A percentile compares a stretch with the other conserved stretches of the same genome.
These are phyloP conservation scores for Listronotus oregonensis DNA, from an alignment of 1,140 invertebrate genomes.

Conservation along the genomic window DNA sequence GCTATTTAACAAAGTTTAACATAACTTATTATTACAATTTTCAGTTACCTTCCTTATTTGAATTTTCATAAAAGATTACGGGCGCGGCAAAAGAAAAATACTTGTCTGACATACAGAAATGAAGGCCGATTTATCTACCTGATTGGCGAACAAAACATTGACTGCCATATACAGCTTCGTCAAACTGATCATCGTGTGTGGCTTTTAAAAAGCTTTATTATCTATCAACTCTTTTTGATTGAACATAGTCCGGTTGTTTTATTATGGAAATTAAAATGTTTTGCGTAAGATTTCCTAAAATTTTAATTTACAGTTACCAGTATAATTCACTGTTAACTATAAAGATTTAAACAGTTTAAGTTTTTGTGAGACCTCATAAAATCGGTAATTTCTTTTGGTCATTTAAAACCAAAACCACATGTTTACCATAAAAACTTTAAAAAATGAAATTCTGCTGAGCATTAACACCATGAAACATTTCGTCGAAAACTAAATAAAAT, in stretches of 20 bases:
- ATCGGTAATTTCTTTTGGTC: no score
- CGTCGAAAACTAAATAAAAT: no score
- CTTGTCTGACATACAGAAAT: constrained; percentile 15
- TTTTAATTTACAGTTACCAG: no score
- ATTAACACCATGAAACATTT: no score
- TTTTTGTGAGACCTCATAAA: no score
- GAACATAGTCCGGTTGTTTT: constrained; percentile 11
- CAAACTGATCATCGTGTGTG: constrained; percentile 19
- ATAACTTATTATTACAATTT: no score
- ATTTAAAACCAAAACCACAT: no score
- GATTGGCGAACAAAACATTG: constrained; percentile 18
- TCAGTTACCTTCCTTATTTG: background rate
- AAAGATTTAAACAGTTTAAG: no score
- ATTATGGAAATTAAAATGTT: constrained; percentile 2
- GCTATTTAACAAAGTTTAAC: no score
- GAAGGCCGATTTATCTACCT: constrained; percentile 21
- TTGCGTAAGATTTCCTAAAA: background rate
- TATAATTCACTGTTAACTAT: no score
- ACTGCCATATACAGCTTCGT: constrained; percentile 15
- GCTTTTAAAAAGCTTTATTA: constrained; percentile 5
- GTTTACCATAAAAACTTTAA: no score
- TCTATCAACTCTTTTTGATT: constrained; percentile 19
- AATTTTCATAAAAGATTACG: constrained; percentile 9
- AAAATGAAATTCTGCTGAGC: no score
- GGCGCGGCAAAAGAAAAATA: constrained; percentile 9